These are phyloP conservation scores for Lasioglossum villosulum DNA, from an alignment of 2,888 invertebrate genomes.

Conservation along the genomic window DNA sequence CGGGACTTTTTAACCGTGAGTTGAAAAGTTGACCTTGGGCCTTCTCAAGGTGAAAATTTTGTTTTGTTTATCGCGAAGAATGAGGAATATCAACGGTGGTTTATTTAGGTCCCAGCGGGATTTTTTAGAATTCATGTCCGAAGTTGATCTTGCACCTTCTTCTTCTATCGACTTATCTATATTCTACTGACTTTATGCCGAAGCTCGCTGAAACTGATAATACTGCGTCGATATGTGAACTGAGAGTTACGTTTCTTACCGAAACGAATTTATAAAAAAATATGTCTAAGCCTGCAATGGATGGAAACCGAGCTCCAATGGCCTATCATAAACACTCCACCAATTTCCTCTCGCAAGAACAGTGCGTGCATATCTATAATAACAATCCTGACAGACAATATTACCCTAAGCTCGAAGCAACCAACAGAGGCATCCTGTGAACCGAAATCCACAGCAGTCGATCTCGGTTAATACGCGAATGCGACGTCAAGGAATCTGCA, in stretches of 20 bases:
- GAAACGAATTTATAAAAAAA: too few species aligned
- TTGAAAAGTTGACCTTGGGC: too few species aligned
- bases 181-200: neutral
- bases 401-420: neutral
- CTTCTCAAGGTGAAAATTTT: too few species aligned
- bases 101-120: rapidly evolving
- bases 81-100: too few species aligned
- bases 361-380: neutral
- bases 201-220: neutral
- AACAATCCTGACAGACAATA: neutral
- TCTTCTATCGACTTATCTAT: neutral
- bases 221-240: too few species aligned
- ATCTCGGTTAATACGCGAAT: neutral
- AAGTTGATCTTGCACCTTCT: too few species aligned
- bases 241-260: too few species aligned
- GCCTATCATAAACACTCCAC: neutral
- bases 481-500: neutral
- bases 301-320: too few species aligned
- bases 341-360: neutral
- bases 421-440: neutral
- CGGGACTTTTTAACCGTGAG: too few species aligned
- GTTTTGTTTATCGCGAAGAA: too few species aligned
- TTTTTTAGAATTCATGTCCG: too few species aligned
- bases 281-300: too few species aligned
- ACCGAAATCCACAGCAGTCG: neutral